Evolutionary conservation across 2,113 vertebrate genomes (phyloP).

Genomic region (Phyllopteryx taeniolatus): DNA sequence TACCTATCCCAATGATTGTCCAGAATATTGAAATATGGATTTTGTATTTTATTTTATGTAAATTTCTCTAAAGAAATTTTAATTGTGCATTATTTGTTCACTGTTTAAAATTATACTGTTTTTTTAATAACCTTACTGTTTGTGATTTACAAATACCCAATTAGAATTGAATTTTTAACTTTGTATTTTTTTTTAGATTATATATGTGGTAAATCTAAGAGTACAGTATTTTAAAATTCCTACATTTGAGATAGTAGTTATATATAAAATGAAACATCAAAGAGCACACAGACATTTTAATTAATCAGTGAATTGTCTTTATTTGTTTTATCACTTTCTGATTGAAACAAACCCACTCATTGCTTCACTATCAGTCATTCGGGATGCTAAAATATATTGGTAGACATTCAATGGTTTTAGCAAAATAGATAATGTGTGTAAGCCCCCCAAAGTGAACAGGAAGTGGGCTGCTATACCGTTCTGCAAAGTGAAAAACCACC

Average conservation of each 20-base stretch:
- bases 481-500: conserved; percentile 25
- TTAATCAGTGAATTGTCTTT: conserved; percentile 19
- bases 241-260: not conserved
- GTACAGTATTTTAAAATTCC: not conserved
- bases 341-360: conserved; percentile 21
- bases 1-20: not conserved
- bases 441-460: conserved; percentile 35
- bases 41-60: not conserved
- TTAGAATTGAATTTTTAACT: not conserved
- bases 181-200: not conserved
- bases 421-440: conserved; percentile 25
- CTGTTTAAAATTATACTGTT: not conserved
- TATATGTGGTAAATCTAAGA: not conserved
- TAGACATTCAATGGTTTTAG: conserved; percentile 12
- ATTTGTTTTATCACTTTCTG: conserved; percentile 18
- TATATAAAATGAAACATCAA: conserved; percentile 7
- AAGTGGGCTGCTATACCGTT: conserved; percentile 43
- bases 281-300: not conserved
- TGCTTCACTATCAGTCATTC: conserved; percentile 35
- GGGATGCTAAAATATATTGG: conserved; percentile 22
- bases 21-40: not conserved
- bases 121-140: not conserved
- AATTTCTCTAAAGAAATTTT: not conserved
- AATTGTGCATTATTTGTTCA: not conserved
- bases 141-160: not conserved